Evolutionary conservation across 2,797 vertebrate genomes (phyloP).

Genomic region (Brotula barbata): DNA sequence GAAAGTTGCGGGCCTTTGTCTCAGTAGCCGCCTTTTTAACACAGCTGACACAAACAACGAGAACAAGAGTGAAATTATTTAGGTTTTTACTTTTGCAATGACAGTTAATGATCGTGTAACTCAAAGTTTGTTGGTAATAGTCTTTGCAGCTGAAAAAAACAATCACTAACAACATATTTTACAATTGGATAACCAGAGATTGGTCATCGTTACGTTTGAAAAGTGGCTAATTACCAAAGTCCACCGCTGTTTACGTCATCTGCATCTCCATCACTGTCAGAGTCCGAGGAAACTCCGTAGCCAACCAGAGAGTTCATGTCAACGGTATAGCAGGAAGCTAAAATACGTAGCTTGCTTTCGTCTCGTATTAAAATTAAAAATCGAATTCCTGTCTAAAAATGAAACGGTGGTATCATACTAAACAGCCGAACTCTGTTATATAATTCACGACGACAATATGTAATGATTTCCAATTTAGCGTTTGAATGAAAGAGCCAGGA

Average conservation of each 20-base stretch:
- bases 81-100: neutral
- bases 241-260: constrained; percentile 26
- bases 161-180: neutral
- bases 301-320: constrained; percentile 78
- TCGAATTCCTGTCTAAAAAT: neutral
- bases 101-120: too few relatives aligned
- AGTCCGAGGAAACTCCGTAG: constrained; percentile 80
- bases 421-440: neutral
- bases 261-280: constrained; percentile 74
- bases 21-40: constrained; percentile 7
- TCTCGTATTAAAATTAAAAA: constrained; percentile 4
- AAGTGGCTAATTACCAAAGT: constrained; percentile 28
- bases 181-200: neutral
- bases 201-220: too few relatives aligned
- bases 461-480: neutral
- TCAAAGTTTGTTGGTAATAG: too few relatives aligned
- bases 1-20: constrained; percentile 70
- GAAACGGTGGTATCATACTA: rapidly evolving
- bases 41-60: constrained; percentile 23
- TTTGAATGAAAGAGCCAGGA: neutral
- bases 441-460: too few relatives aligned
- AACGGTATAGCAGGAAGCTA: constrained; percentile 5
- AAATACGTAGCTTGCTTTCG: constrained; percentile 13
- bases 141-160: too few relatives aligned
- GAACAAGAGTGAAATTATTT: neutral